Conservation (phyloP, 2,113 vertebrate genomes). For the Oenanthe melanoleuca region DNA sequence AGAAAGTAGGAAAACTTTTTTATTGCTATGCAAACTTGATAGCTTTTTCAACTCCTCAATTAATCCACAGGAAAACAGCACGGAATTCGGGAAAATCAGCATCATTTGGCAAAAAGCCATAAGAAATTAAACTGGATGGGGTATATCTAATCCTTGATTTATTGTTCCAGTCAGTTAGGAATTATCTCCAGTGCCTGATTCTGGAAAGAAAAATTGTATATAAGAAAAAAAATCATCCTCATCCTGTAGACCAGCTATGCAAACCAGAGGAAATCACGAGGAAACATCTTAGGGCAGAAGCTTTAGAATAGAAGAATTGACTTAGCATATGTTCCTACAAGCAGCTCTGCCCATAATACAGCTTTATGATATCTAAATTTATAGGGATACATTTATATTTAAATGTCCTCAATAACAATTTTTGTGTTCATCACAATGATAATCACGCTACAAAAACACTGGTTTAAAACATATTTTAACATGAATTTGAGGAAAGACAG, state of each 20-base stretch:
- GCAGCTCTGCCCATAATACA: background rate
- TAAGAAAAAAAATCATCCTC: background rate
- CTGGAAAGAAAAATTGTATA: background rate
- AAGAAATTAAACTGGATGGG: background rate
- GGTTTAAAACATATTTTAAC: background rate
- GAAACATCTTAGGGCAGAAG: background rate
- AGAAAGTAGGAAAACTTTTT: background rate
- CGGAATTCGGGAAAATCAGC: background rate
- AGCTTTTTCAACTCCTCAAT: background rate
- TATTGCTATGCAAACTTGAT: background rate
- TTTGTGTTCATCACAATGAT: background rate
- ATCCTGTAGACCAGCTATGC: background rate
- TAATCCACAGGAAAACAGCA: background rate
- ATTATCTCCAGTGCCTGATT: background rate
- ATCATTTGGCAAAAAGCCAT: background rate
- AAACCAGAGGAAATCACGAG: accelerated
- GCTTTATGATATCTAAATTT: background rate
- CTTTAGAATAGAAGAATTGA: background rate
- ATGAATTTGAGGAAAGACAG: background rate
- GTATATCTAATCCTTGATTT: background rate
- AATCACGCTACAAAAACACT: background rate
- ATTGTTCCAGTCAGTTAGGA: background rate
- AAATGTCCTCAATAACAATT: background rate
- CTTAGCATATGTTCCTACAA: background rate
- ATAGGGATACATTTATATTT: background rate